These are phyloP conservation scores for Neosilurus hyrtlii DNA, from an alignment of 2,797 vertebrate genomes.

Conservation along the genomic window DNA sequence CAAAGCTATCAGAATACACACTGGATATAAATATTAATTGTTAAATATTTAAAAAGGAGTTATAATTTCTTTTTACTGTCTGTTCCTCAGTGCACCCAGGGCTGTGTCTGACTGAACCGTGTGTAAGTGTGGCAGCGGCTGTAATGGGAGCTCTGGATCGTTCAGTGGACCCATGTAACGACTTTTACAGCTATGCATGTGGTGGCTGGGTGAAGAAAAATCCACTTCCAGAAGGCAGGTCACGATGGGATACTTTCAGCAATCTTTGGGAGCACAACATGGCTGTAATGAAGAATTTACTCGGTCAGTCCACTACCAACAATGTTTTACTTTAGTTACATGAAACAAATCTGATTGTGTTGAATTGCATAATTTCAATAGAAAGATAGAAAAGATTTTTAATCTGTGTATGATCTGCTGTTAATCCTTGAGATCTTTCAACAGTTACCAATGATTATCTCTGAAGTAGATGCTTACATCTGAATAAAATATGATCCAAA, in stretches of 20 bases:
- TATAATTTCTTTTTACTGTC: background rate
- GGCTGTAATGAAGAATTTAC: slow-evolving; percentile 89
- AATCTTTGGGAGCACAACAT: slow-evolving; percentile 97
- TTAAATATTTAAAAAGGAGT: background rate
- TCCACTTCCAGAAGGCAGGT: slow-evolving; percentile 91
- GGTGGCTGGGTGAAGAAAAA: slow-evolving; percentile 94
- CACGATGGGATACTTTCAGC: slow-evolving; percentile 94
- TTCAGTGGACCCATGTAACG: slow-evolving; percentile 86
- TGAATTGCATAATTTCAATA: background rate
- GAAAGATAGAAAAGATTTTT: background rate
- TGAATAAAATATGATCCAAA: background rate
- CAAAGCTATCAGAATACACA: background rate
- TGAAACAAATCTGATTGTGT: background rate
- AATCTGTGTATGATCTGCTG: background rate
- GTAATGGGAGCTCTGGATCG: slow-evolving; percentile 85
- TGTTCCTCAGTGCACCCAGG: slow-evolving; percentile 70
- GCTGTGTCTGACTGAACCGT: slow-evolving; percentile 84
- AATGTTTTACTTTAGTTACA: background rate
- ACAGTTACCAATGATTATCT: background rate
- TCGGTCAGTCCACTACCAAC: slow-evolving; percentile 74
- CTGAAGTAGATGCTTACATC: background rate
- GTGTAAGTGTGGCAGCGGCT: slow-evolving; percentile 82
- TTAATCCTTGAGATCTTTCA: background rate
- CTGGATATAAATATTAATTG: background rate
- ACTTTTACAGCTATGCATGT: slow-evolving; percentile 92